phyloP scores from a whole-genome alignment of 2,113 vertebrate species.

The Grantiella picta region DNA sequence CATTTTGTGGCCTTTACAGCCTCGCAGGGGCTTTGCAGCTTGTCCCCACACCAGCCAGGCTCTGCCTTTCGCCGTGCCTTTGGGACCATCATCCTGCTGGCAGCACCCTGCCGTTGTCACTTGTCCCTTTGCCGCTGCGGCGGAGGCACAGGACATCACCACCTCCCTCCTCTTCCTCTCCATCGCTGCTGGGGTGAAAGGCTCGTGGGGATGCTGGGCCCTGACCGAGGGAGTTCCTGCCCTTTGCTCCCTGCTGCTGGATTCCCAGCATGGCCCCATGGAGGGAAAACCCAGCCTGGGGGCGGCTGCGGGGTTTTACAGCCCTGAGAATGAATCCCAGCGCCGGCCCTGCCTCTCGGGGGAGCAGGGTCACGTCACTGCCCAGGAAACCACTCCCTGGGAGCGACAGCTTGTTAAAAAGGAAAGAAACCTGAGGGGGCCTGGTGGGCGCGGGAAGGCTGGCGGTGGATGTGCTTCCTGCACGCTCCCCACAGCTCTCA shows the following conservation, averaged over 20 bases:
- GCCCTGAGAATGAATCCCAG: conserved; percentile 37
- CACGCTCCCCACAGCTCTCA: fast-evolving
- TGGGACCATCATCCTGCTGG: neutral
- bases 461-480: neutral
- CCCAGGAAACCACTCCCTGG: conserved; percentile 26
- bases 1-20: fast-evolving
- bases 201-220: neutral
- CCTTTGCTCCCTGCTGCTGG: neutral
- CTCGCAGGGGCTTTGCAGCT: neutral
- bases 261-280: neutral
- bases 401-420: neutral
- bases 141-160: fast-evolving
- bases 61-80: neutral
- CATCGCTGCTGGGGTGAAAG: neutral
- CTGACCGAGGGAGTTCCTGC: neutral
- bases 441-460: neutral
- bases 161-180: neutral
- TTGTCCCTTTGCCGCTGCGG: neutral
- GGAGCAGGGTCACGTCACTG: neutral
- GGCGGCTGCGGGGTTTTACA: neutral
- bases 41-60: fast-evolving
- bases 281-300: neutral
- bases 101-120: neutral
- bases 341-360: neutral
- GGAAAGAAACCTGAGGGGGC: neutral